Evolutionary conservation across 2,113 vertebrate species (phyloP).

Genomic region (Pangasianodon hypophthalmus): DNA sequence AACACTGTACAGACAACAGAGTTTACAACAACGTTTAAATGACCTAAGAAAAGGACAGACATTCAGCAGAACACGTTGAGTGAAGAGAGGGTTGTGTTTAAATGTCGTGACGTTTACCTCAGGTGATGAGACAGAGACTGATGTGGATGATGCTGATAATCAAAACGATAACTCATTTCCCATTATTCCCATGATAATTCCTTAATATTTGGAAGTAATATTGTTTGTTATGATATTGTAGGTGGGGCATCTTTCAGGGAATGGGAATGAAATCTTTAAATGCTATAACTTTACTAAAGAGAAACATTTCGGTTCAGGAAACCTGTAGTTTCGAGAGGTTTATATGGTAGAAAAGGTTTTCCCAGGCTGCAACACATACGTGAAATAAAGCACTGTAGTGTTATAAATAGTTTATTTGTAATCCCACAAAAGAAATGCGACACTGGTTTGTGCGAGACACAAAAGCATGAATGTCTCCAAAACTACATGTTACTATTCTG

Average conservation of each 20-base stretch:
- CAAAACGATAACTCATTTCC: neutral
- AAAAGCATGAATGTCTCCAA: neutral
- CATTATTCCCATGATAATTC: neutral
- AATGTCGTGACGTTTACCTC: neutral
- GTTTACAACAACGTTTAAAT: no score
- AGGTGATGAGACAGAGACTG: neutral
- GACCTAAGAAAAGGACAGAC: no score
- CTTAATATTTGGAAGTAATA: neutral
- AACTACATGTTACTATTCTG: neutral
- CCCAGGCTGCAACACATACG: neutral
- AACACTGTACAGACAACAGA: no score
- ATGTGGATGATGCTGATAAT: neutral
- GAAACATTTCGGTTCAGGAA: neutral
- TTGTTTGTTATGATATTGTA: no score
- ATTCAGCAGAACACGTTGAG: neutral
- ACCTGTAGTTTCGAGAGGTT: neutral
- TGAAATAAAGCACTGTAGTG: neutral
- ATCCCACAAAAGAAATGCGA: neutral
- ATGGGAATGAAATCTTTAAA: neutral
- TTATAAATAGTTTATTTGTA: constrained; percentile 6
- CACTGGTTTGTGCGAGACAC: neutral
- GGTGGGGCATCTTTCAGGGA: neutral
- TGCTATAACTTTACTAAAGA: neutral
- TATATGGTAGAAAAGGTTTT: neutral
- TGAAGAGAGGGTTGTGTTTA: neutral